Base-by-base conservation (phyloP, 2,113 vertebrate genomes). In the Merops nubicus region DNA sequence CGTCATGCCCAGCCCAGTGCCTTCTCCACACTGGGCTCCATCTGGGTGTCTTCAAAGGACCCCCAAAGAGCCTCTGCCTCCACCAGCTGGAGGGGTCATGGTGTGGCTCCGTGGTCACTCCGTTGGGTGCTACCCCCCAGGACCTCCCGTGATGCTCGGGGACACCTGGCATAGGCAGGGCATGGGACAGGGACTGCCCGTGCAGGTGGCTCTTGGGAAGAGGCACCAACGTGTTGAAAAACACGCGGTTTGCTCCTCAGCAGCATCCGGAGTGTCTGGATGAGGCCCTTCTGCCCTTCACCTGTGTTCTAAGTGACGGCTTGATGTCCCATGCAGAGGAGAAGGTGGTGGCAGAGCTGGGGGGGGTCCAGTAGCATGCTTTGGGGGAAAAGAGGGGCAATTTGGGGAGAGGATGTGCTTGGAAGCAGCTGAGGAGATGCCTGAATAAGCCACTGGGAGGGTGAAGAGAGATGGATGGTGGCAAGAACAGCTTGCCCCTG, bases 71-170 rank as follows among this genome's bases (percentile, higher is more conserved):
- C 18, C 28, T 31, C 48, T 40, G 53, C 51, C 45, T 45, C 19
- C 1, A 0, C 17, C 7, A 14, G 26, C 43, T 21, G 59, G 15
- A 40, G 19, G 15, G 23, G 8, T 33, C 11, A 0, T 0, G 4
- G 15, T 14, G 43, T 4, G 8, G 25, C 23, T 51, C 50, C 3
- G 2, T 28, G 57, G 31, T 8, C 36, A 3, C 13, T 6, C 38
- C 3, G 0, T 9, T 15, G 38, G 26, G 12, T 47, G 50, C 25
- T 10, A 36, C 12, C 15, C 45, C 15, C 28, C 29, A 3, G 34
- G 60, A 22, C 34, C 19, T 15, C 31, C 8, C 0, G 0, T 33
- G 79, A 50, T 4, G 1, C 36, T 8, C 7, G 3, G 47, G 31
- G 31, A 36, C 67, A 16, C 8, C 12, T 5, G 63, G 21, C n/a